A percentile compares a stretch with the other conserved stretches of the same genome.
phyloP scores from a whole-genome alignment of 2,888 invertebrate genomes.

The Habrosyne pyritoides region DNA sequence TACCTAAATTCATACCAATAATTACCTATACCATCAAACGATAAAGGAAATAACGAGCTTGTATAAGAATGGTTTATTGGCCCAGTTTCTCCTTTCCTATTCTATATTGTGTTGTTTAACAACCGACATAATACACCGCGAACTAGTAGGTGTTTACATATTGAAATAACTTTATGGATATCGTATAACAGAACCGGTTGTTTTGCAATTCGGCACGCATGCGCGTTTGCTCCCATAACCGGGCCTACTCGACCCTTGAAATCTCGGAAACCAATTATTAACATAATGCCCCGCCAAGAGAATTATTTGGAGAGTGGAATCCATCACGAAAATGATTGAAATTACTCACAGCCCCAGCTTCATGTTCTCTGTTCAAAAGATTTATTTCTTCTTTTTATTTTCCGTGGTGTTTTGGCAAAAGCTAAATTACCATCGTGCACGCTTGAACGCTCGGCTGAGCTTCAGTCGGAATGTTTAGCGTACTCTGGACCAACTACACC shows the following conservation, averaged over 20 bases:
- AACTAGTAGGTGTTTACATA: conserved; percentile 49
- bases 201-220: conserved; percentile 68
- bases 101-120: conserved; percentile 35
- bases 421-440: conserved; percentile 41
- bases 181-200: conserved; percentile 59
- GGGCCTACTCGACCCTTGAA: conserved; percentile 45
- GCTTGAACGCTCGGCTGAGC: conserved; percentile 26
- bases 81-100: conserved; percentile 33
- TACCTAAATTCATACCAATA: conserved; percentile 39
- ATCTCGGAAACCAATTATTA: conserved; percentile 66
- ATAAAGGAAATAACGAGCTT: conserved; percentile 29
- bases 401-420: conserved; percentile 38
- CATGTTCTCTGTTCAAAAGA: conserved; percentile 33
- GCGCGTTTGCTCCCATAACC: conserved; percentile 53
- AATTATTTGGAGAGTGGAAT: conserved; percentile 66
- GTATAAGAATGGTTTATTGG: conserved; percentile 36
- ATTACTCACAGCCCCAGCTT: conserved; percentile 50
- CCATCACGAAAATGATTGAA: conserved; percentile 69
- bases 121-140: conserved; percentile 27
- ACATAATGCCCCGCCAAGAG: conserved; percentile 59
- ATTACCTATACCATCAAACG: conserved; percentile 37
- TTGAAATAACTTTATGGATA: conserved; percentile 58
- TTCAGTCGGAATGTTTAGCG: conserved; percentile 25
- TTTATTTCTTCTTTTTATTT: conserved; percentile 30
- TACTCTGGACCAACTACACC: conserved; percentile 20